phyloP scores from a whole-genome alignment of 23 tunicate species.

The Styela clava region DNA sequence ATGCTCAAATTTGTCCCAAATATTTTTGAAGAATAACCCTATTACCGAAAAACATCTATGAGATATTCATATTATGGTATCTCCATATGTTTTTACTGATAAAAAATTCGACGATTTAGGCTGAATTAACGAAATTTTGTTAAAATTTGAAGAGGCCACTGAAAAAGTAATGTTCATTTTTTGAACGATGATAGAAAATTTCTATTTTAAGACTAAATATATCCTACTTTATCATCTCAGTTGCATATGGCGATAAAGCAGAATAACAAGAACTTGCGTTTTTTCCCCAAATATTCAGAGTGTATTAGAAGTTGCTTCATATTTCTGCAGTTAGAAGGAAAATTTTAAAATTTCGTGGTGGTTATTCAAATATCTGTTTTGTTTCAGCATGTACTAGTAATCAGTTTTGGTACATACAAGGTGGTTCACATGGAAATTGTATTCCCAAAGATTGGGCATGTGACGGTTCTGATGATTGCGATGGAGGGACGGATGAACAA shows the following conservation, averaged over 20 bases:
- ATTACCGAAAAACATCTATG: neutral
- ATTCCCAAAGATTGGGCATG: neutral
- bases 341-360: no score
- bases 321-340: neutral
- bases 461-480: neutral
- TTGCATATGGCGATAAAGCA: no score
- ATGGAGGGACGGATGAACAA: neutral
- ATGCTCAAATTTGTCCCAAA: no score
- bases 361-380: no score
- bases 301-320: neutral
- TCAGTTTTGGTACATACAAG: neutral
- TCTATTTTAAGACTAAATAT: no score
- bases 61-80: neutral
- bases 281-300: neutral
- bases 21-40: neutral
- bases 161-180: no score
- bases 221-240: no score
- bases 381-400: neutral
- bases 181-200: no score
- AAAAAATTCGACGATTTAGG: no score
- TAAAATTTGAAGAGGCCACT: no score
- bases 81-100: neutral
- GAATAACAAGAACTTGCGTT: no score
- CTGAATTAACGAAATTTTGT: no score
- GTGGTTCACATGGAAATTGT: neutral